phyloP scores from a whole-genome alignment of 2,113 vertebrate species.

The Paracanthobrama guichenoti region DNA sequence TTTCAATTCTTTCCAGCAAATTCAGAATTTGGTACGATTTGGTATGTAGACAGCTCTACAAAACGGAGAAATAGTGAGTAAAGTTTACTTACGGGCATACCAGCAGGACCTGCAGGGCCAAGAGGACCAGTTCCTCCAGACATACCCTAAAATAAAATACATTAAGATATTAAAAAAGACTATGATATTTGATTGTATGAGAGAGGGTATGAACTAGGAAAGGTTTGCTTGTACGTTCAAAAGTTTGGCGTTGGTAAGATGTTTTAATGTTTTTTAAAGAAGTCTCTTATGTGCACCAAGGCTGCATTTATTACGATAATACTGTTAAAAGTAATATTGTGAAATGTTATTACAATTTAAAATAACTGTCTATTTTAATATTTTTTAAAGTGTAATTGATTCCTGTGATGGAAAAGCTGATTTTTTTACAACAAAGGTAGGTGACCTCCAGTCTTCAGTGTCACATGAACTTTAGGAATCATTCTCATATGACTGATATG shows the following conservation, averaged over 20 bases:
- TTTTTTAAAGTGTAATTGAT: not conserved
- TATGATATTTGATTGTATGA: not conserved
- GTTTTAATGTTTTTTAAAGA: not conserved
- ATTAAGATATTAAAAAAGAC: not conserved
- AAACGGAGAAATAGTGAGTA: not conserved
- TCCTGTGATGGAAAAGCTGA: not conserved
- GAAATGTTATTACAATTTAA: not conserved
- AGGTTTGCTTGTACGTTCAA: not conserved
- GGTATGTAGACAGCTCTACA: not conserved
- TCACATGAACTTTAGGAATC: not conserved
- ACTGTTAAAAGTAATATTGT: not conserved
- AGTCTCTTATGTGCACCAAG: not conserved
- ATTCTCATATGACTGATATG: not conserved
- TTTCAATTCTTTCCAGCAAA: not conserved
- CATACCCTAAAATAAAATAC: conserved; percentile 75
- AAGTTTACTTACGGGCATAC: conserved; percentile 81
- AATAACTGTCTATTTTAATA: not conserved
- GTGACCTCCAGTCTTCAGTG: not conserved
- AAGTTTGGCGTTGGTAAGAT: not conserved
- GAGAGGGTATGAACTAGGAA: not conserved
- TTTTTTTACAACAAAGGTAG: too few species aligned
- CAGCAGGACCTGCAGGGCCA: conserved; percentile 83
- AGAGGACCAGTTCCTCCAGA: conserved; percentile 82
- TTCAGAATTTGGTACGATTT: not conserved
- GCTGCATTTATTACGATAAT: not conserved